Evolutionary conservation across 2,113 vertebrate species (phyloP).

Genomic region (Aramus guarauna): DNA sequence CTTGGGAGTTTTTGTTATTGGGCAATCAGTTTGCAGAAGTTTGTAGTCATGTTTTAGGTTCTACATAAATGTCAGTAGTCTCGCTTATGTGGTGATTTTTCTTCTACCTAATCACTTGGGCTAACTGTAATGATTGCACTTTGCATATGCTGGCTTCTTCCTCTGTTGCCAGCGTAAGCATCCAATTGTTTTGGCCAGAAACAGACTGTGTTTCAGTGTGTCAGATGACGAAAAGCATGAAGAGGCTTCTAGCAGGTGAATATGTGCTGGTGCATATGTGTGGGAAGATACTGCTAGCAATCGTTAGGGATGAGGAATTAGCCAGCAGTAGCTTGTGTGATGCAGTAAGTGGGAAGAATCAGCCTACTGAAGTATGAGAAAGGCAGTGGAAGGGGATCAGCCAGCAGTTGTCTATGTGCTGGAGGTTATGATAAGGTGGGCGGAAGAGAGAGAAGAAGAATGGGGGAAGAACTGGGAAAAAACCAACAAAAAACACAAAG

Average conservation of each 20-base stretch:
- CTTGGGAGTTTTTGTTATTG: neutral
- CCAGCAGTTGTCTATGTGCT: neutral
- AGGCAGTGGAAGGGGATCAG: neutral
- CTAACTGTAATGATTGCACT: neutral
- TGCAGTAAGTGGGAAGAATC: neutral
- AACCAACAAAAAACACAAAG: too few species aligned
- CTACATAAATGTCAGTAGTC: neutral
- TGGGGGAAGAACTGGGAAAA: neutral
- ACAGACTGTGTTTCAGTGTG: neutral
- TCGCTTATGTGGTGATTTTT: neutral
- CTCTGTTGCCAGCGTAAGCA: neutral
- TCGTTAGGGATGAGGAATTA: neutral
- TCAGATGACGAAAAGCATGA: neutral
- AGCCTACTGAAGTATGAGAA: neutral
- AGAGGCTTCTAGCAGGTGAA: constrained; percentile 2
- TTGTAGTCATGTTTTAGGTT: neutral
- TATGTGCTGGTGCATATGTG: neutral
- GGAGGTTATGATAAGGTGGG: neutral
- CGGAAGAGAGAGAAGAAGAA: neutral
- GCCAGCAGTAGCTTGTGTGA: neutral
- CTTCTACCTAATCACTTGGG: neutral
- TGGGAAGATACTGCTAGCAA: neutral
- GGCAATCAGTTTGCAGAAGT: neutral
- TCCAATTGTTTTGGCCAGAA: neutral
- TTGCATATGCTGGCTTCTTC: neutral